phyloP scores from a whole-genome alignment of 2,113 vertebrate species.

The Spea multiplicata region DNA sequence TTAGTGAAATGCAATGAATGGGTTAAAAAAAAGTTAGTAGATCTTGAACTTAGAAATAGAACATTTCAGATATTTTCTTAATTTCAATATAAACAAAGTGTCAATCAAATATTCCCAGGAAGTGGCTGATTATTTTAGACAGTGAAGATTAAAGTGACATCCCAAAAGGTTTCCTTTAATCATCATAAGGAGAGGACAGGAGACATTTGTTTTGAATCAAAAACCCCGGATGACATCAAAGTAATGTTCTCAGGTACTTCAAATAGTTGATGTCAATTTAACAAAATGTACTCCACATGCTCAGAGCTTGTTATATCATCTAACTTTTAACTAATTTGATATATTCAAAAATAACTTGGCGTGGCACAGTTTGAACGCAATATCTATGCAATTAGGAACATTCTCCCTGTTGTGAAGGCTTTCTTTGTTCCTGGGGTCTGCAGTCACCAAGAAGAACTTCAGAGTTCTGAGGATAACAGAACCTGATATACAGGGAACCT shows the following conservation, averaged over 20 bases:
- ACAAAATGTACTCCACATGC: background rate
- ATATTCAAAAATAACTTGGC: background rate
- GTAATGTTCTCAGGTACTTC: background rate
- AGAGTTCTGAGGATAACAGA: background rate
- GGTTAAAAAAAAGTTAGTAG: background rate
- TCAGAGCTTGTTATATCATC: background rate
- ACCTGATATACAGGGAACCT: background rate
- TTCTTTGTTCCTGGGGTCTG: background rate
- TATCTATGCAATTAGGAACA: constrained; percentile 1
- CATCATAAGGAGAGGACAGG: constrained; percentile 16
- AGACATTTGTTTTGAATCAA: constrained; percentile 18
- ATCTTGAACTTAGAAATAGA: constrained; percentile 3
- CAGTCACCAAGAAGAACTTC: background rate
- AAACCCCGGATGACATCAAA: constrained; percentile 19
- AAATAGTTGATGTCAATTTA: background rate
- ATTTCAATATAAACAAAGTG: background rate
- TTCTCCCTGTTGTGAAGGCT: background rate
- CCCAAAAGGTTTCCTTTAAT: constrained; percentile 23
- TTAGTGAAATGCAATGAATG: background rate
- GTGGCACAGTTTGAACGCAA: background rate
- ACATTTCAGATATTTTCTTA: background rate
- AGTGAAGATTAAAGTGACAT: constrained; percentile 21
- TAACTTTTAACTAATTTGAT: background rate
- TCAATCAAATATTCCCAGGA: constrained; percentile 1
- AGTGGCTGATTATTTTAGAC: background rate